Evolutionary conservation across 2,888 invertebrate species (phyloP), one percentile per base, ranked within the genome.

Genomic region (Alloscopus bannaensis): DNA sequence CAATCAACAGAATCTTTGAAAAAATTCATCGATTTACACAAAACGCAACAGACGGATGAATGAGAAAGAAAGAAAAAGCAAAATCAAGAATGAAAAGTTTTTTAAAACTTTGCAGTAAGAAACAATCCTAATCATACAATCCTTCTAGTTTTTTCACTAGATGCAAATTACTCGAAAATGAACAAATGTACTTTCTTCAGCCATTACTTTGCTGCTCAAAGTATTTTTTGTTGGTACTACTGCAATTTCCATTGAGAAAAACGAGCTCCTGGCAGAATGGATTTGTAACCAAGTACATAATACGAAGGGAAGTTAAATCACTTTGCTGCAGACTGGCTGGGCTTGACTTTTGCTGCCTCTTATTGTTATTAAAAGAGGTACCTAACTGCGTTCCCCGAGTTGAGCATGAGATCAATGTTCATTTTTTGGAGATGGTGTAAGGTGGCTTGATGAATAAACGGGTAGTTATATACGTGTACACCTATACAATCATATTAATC

Each of bases 141-240:
- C 50, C 20, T 1, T 26, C 22, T n/a, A 42, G 1, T 50, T 22
- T 6, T 57, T 70, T 59, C 60, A 20, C 47, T 62, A 31, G 40
- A 71, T 71, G 71, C 50, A 71, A 71, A 60, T 62, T 62, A 47
- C 68, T 71, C 22, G 20, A 42, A 36, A 71, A 60, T 60, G 24
- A 60, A 42, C 22, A n/a, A 60, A n/a, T n/a, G 60, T 59, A 60
- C 59, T 59, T 59, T 70, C 57, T 70, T 60, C 36, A 36, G 16
- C 13, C 18, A 36, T 2, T 36, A 3, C 36, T 36, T 60, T 60
- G 36, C 36, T 60, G 18, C n/a, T n/a, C n/a, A n/a, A n/a, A 26
- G 55, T 45, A 11, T 26, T 45, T 26, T 64, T 64, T 45, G 16
- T n/a, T n/a, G n/a, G n/a, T n/a, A n/a, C 31, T 65, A 36, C 66